Conservation (phyloP, 2,888 invertebrate genomes). For the Capitulum mitella region DNA sequence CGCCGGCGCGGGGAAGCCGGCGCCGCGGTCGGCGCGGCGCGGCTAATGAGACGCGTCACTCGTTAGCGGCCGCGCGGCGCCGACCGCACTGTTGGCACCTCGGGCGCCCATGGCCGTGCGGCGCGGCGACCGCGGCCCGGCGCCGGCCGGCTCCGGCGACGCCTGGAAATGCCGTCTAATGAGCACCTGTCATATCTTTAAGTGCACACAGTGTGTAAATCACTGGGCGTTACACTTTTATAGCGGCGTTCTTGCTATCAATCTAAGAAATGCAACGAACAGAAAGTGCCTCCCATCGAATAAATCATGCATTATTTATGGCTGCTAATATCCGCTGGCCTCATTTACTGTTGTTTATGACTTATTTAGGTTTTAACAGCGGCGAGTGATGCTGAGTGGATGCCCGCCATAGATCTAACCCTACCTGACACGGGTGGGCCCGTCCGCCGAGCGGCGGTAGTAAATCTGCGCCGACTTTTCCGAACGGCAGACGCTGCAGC, state of each 20-base stretch:
- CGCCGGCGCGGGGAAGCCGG: slow-evolving; percentile 62
- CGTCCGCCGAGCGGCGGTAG: too few relatives aligned
- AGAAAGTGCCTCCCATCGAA: slow-evolving; percentile 21
- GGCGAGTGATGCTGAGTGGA: background rate
- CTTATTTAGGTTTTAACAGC: slow-evolving; percentile 22
- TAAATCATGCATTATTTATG: slow-evolving; percentile 22
- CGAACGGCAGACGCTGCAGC: too few relatives aligned
- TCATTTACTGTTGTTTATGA: slow-evolving; percentile 21
- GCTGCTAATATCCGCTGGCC: slow-evolving; percentile 15
- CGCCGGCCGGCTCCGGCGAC: background rate
- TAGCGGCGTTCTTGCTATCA: slow-evolving; percentile 14
- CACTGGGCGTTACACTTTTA: slow-evolving; percentile 13
- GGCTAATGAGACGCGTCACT: background rate
- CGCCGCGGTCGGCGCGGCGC: slow-evolving; percentile 69
- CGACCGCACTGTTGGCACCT: background rate
- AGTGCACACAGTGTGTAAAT: slow-evolving; percentile 11
- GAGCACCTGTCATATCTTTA: slow-evolving; percentile 22
- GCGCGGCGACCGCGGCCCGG: background rate
- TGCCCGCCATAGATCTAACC: too few relatives aligned
- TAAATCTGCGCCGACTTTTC: too few relatives aligned
- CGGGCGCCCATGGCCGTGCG: background rate
- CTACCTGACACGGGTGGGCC: too few relatives aligned
- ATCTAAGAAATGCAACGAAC: slow-evolving; percentile 18
- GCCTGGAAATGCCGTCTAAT: background rate
- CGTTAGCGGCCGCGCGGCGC: background rate